phyloP scores from a whole-genome alignment of 2,113 vertebrate genomes.

The Panurus biarmicus region DNA sequence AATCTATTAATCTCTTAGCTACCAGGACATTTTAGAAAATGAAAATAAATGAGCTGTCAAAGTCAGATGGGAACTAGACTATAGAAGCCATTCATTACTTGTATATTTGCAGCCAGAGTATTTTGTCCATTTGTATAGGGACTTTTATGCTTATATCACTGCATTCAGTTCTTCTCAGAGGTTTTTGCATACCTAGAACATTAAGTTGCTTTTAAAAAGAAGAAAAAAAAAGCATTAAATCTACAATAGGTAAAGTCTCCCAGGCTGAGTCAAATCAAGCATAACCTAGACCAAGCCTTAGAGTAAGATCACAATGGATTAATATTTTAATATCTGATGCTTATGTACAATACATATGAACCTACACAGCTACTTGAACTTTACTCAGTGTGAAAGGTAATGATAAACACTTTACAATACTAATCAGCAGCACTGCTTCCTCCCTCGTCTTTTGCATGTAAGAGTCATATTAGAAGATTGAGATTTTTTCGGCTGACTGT shows the following conservation, averaged over 20 bases:
- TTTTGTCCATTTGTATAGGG: background rate
- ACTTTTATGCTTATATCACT: background rate
- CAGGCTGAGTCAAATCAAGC: background rate
- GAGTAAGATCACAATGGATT: background rate
- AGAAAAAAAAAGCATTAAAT: background rate
- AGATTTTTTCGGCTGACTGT: background rate
- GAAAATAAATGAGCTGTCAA: background rate
- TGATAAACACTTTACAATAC: background rate
- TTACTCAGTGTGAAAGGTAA: background rate
- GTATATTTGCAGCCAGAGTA: background rate
- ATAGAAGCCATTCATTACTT: background rate
- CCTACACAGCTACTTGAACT: background rate
- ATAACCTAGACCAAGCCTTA: background rate
- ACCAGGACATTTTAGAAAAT: background rate
- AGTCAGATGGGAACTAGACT: background rate
- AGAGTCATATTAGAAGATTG: background rate
- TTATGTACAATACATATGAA: background rate
- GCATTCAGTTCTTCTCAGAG: too few species aligned
- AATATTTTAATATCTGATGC: background rate
- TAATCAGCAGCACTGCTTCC: background rate
- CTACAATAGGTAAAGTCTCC: background rate
- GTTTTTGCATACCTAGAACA: background rate
- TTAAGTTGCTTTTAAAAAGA: background rate
- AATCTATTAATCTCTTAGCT: slow-evolving; percentile 1
- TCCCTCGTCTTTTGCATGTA: background rate